Conservation (phyloP, 2,797 vertebrate genomes). For the Silurus aristotelis region DNA sequence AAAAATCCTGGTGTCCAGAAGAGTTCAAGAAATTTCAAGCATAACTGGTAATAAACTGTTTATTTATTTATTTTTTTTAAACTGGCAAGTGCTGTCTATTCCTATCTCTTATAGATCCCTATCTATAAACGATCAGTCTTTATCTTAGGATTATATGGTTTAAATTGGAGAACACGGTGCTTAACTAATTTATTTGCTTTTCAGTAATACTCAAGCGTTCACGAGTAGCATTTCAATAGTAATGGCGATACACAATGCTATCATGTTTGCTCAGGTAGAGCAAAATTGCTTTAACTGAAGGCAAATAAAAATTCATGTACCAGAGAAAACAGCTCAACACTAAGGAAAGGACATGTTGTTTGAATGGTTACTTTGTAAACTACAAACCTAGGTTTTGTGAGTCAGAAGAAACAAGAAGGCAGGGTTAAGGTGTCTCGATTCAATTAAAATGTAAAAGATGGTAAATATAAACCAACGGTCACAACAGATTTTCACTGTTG, state of each 20-base stretch:
- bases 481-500: neutral
- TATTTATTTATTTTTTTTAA: neutral
- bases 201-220: neutral
- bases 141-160: neutral
- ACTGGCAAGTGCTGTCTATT: neutral
- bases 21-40: neutral
- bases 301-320: neutral
- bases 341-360: neutral
- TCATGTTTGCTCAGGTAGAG: neutral
- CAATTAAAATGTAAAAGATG: neutral
- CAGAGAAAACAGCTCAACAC: neutral
- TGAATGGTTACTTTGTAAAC: neutral
- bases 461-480: neutral
- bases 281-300: neutral
- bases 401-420: neutral
- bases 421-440: neutral
- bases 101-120: neutral
- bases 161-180: neutral
- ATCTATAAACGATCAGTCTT: too few relatives aligned
- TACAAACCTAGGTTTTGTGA: neutral
- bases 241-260: too few relatives aligned
- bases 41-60: neutral
- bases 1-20: neutral
- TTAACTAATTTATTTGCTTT: neutral
- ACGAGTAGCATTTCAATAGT: neutral